Base-by-base conservation (phyloP, 2,888 invertebrate genomes). In the Diplolepis rosae region DNA sequence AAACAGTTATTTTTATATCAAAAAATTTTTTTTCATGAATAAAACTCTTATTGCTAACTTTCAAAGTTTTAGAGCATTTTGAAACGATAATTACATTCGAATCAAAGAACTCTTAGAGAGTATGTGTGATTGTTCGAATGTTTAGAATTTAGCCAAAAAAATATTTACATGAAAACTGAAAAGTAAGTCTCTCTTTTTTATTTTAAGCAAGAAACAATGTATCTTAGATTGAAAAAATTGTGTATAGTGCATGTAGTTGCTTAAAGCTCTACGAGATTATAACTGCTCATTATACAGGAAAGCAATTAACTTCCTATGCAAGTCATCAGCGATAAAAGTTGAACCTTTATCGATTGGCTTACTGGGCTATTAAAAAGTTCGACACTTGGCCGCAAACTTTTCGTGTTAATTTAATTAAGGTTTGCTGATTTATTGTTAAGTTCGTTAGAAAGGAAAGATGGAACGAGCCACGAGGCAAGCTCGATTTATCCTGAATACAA, bases 261-360 rank as follows among this genome's bases (percentile, higher is more conserved):
- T 24, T 32, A 50, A 48, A 66, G 48, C 15, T 50, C 39, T 22
- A 45, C 18, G 28, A 28, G 45, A 48, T 48, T n/a, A 50, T 66
- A 66, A 66, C 48, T n/a, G 66, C 48, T 66, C 66, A 50, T 66
- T 66, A 66, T 48, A 48, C 45, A 22, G 45, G 42, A 45, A 66
- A 66, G 66, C 48, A 66, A 66, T 66, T 66, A 66, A 28, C 66
- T 66, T 48, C 28, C 66, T 66, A 30, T 45, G 48, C 15, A 48
- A 66, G 45, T 66, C 45, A 66, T 66, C 48, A 45, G 42, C 66
- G 66, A 66, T 66, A 66, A 66, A 66, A 66, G 66, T 66, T 66
- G 27, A 48, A 50, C 66, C 45, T 65, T 48, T 50, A 50, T 50
- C 28, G 66, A 48, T 27, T 50, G 45, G 48, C 48, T 45, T 50